Evolutionary conservation across 2,113 vertebrate genomes (phyloP).

Genomic region (Abramis brama): DNA sequence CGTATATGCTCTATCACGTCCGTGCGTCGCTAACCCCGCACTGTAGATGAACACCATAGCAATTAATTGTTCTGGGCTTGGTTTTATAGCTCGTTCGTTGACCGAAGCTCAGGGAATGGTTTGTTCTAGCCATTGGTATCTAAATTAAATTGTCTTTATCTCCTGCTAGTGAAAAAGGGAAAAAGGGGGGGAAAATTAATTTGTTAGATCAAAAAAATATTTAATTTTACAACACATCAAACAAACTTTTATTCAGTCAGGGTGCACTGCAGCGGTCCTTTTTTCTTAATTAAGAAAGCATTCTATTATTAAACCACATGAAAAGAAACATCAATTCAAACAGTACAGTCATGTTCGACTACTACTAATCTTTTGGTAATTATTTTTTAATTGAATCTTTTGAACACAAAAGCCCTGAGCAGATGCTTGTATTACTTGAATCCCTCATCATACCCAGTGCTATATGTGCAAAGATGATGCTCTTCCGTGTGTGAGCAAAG

Average conservation of each 20-base stretch:
- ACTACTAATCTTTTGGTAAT: conserved; percentile 87
- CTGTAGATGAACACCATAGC: conserved; percentile 61
- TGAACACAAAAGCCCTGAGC: conserved; percentile 83
- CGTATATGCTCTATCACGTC: conserved; percentile 62
- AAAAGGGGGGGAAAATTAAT: conserved; percentile 77
- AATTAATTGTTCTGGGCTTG: conserved; percentile 68
- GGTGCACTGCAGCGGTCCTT: conserved; percentile 71
- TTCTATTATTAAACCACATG: conserved; percentile 85
- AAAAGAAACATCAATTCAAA: conserved; percentile 87
- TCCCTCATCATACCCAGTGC: conserved; percentile 67
- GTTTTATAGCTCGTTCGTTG: conserved; percentile 64
- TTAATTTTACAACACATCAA: conserved; percentile 83
- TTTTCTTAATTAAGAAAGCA: conserved; percentile 84
- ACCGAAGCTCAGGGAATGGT: conserved; percentile 65
- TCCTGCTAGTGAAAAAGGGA: conserved; percentile 65
- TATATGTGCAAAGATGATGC: conserved; percentile 71
- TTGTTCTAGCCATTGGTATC: conserved; percentile 76
- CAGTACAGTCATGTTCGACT: conserved; percentile 81
- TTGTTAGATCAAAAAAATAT: conserved; percentile 85
- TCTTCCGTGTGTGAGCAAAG: conserved; percentile 58
- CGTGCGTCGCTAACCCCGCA: conserved; percentile 39
- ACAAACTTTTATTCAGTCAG: conserved; percentile 82
- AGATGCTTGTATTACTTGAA: conserved; percentile 77
- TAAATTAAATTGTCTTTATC: conserved; percentile 87
- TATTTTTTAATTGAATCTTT: conserved; percentile 91